These are phyloP conservation scores for Gallinago stenura DNA, from an alignment of 2,797 vertebrate genomes.

Conservation along the genomic window DNA sequence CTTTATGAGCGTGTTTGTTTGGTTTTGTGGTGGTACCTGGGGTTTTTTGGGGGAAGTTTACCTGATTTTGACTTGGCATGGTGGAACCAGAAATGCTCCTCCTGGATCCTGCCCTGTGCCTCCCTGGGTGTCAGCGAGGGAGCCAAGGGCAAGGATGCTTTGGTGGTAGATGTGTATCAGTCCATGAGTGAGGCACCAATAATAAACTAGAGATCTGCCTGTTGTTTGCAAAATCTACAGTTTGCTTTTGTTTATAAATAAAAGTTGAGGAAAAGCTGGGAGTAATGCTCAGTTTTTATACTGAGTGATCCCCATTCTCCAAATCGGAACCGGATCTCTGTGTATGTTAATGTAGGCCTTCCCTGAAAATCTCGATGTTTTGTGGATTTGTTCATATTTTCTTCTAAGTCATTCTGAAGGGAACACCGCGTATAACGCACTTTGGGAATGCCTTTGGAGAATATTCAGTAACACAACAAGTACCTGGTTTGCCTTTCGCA, in stretches of 20 bases:
- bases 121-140: background rate
- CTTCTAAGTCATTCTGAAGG: background rate
- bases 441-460: background rate
- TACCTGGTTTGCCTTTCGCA: background rate
- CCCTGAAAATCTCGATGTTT: background rate
- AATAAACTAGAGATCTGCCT: background rate
- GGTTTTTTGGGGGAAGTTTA: background rate
- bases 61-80: background rate
- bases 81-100: background rate
- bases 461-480: background rate
- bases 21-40: background rate
- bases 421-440: rapidly evolving
- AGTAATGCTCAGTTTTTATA: background rate
- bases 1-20: background rate
- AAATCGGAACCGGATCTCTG: background rate
- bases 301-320: background rate
- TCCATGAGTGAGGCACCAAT: background rate
- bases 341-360: background rate
- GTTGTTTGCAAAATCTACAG: background rate
- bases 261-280: background rate
- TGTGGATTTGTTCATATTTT: background rate
- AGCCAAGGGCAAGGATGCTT: background rate
- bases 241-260: background rate
- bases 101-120: background rate
- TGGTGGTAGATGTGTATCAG: rapidly evolving